Conservation (phyloP, 2,113 vertebrate species). For the Manacus vitellinus region DNA sequence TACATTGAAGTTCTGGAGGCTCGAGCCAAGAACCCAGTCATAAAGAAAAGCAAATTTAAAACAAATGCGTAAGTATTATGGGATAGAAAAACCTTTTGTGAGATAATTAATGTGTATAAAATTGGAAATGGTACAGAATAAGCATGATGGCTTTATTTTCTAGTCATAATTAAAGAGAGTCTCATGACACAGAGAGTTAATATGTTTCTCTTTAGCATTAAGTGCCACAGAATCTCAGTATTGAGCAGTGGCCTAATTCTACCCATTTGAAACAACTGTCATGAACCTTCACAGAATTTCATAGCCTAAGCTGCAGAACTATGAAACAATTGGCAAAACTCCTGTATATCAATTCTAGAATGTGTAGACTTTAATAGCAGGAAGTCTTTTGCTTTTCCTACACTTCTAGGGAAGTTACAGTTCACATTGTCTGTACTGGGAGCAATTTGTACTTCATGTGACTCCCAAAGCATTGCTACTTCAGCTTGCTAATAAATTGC, state of each 20-base stretch:
- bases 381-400: neutral
- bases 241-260: neutral
- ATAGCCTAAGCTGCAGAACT: neutral
- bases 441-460: neutral
- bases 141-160: neutral
- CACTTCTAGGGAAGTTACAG: neutral
- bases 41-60: constrained; percentile 80
- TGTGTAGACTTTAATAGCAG: neutral
- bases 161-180: neutral
- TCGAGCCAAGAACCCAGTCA: constrained; percentile 70
- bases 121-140: neutral
- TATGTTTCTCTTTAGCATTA: neutral
- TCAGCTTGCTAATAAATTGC: neutral
- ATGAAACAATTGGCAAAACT: neutral
- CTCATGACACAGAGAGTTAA: neutral
- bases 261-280: neutral
- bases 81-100: neutral
- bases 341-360: neutral
- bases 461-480: neutral
- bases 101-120: neutral
- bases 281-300: neutral
- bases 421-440: neutral
- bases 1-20: constrained; percentile 84
- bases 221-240: neutral
- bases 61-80: constrained; percentile 83